These are phyloP conservation scores for Carterocephalus palaemon DNA, from an alignment of 2,888 invertebrate genomes.

Conservation along the genomic window DNA sequence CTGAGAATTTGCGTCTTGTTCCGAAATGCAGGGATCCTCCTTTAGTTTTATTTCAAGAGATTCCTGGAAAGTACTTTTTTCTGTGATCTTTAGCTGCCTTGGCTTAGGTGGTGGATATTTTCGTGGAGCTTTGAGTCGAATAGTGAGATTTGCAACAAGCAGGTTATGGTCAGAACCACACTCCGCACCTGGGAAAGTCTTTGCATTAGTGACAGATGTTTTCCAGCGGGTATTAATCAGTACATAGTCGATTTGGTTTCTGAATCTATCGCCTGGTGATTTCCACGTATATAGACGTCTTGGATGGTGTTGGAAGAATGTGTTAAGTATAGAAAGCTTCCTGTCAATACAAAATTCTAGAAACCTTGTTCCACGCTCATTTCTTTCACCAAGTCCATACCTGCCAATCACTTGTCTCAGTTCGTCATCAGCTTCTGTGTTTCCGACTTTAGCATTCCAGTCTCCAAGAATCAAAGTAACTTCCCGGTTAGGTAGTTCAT, in stretches of 20 bases:
- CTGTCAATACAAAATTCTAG: conserved; percentile 12
- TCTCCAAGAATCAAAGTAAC: conserved; percentile 23
- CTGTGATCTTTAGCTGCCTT: no score
- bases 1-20: no score
- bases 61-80: no score
- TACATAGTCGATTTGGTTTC: conserved; percentile 31
- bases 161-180: conserved; percentile 10
- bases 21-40: no score
- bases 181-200: conserved; percentile 2
- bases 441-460: conserved; percentile 26
- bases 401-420: conserved; percentile 3
- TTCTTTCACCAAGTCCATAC: conserved; percentile 25
- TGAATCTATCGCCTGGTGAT: conserved; percentile 22
- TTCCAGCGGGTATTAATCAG: conserved; percentile 23
- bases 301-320: conserved; percentile 28
- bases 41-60: no score
- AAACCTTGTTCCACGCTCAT: conserved; percentile 22
- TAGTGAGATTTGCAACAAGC: background rate
- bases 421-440: conserved; percentile 6
- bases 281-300: conserved; percentile 6
- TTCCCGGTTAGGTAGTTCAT: conserved; percentile 24
- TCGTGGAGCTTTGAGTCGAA: background rate
- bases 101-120: background rate
- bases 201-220: background rate
- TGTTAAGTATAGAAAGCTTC: conserved; percentile 24